A percentile compares a stretch with the other conserved stretches of the same genome.
These are phyloP conservation scores for Fistularia tabacaria DNA, from an alignment of 2,797 vertebrate genomes.

Conservation along the genomic window DNA sequence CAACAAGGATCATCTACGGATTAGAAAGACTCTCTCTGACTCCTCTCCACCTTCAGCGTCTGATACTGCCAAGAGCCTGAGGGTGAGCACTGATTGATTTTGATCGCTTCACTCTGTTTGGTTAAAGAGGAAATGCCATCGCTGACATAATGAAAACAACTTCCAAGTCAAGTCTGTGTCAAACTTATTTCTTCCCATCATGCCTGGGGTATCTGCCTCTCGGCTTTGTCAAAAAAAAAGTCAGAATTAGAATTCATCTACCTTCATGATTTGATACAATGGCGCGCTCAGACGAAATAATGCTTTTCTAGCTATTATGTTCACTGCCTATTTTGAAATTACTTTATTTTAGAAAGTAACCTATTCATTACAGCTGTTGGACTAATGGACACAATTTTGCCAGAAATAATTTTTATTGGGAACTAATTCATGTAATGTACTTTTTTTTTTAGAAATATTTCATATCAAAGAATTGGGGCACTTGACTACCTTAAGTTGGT, in stretches of 20 bases:
- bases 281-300: too few relatives aligned
- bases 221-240: not conserved
- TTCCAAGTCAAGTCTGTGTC: conserved; percentile 1
- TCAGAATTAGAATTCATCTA: not conserved
- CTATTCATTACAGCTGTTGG: conserved; percentile 5
- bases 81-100: conserved; percentile 73
- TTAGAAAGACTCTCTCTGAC: conserved; percentile 81
- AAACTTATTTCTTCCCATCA: conserved; percentile 8
- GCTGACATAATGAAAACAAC: conserved; percentile 38
- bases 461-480: too few relatives aligned
- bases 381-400: not conserved
- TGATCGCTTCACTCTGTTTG: conserved; percentile 24
- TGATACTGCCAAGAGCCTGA: conserved; percentile 79
- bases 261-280: not conserved
- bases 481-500: too few relatives aligned
- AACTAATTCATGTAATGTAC: too few relatives aligned
- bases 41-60: conserved; percentile 80
- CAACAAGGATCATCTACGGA: conserved; percentile 79
- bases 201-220: conserved; percentile 14
- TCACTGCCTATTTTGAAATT: not conserved
- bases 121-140: conserved; percentile 44
- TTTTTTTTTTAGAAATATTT: too few relatives aligned
- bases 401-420: too few relatives aligned
- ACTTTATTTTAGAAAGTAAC: not conserved
- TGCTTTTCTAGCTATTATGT: too few relatives aligned